These are phyloP conservation scores for Phortica magna DNA, from an alignment of 2,888 invertebrate genomes.

Conservation along the genomic window DNA sequence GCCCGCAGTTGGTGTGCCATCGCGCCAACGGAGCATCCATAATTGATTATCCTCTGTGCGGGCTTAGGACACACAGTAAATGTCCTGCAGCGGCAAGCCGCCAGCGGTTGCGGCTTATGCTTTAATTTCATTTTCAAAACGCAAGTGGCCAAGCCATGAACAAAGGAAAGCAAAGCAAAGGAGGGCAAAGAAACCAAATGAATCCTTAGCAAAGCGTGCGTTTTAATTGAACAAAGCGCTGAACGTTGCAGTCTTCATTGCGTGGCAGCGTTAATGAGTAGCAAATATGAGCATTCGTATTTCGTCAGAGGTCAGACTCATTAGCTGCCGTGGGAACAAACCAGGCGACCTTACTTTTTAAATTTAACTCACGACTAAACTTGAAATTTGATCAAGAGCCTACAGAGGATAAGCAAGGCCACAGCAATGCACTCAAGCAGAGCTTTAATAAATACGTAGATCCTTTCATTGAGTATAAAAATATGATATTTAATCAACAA, in stretches of 20 bases:
- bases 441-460: too few relatives aligned
- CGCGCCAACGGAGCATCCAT: conserved; percentile 50
- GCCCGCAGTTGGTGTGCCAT: neutral
- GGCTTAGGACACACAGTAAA: conserved; percentile 35
- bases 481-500: too few relatives aligned
- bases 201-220: neutral
- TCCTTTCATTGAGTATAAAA: too few relatives aligned
- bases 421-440: too few relatives aligned
- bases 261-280: neutral
- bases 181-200: neutral
- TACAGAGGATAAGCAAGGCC: too few relatives aligned
- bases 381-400: too few relatives aligned
- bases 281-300: neutral
- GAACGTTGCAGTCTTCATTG: neutral
- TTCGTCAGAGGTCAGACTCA: neutral
- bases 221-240: neutral
- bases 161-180: neutral
- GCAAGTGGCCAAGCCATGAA: neutral
- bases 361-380: neutral
- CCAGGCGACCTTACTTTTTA: neutral
- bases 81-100: neutral
- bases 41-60: conserved; percentile 62
- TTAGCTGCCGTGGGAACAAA: too few relatives aligned
- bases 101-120: conserved; percentile 50
- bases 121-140: conserved; percentile 50